Percentiles rank a stretch among this genome's conserved stretches.
phyloP scores from a whole-genome alignment of 1,140 invertebrate species.

The Heliconius hewitsoni region DNA sequence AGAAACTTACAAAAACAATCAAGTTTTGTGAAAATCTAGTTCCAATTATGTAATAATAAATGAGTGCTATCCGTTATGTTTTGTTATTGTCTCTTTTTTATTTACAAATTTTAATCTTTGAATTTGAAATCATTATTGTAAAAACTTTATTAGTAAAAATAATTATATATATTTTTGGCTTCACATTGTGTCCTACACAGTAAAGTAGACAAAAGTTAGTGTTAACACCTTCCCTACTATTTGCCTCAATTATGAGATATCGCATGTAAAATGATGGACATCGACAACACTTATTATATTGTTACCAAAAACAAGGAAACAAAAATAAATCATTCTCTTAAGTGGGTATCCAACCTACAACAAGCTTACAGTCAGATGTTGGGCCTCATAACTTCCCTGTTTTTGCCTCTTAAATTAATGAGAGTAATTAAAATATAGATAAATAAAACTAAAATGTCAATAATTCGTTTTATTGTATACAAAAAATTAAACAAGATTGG shows the following conservation, averaged over 20 bases:
- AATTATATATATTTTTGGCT: too few relatives aligned
- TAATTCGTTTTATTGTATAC: constrained; percentile 7
- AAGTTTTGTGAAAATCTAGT: constrained; percentile 39
- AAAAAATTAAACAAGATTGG: not conserved
- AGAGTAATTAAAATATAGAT: not conserved
- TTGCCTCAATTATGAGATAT: too few relatives aligned
- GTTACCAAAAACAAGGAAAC: not conserved
- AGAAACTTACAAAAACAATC: constrained; percentile 29
- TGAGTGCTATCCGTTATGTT: constrained; percentile 33
- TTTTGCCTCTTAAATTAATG: too few relatives aligned
- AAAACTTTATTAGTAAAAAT: too few relatives aligned
- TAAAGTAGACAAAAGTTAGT: too few relatives aligned
- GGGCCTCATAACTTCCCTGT: too few relatives aligned
- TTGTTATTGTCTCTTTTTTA: constrained; percentile 34
- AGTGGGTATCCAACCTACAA: not conserved
- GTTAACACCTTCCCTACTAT: too few relatives aligned
- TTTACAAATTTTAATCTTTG: not conserved
- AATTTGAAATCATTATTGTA: too few relatives aligned
- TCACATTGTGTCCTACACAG: too few relatives aligned
- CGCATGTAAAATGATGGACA: too few relatives aligned
- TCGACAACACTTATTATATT: too few relatives aligned
- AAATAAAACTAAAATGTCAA: not conserved
- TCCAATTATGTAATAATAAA: constrained; percentile 77
- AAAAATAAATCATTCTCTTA: not conserved
- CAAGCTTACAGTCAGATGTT: too few relatives aligned